Percentiles rank a stretch among this genome's conserved stretches.
Conservation (phyloP, 92 coral and sea anemone genomes). For the Phenganax stokvisi region DNA sequence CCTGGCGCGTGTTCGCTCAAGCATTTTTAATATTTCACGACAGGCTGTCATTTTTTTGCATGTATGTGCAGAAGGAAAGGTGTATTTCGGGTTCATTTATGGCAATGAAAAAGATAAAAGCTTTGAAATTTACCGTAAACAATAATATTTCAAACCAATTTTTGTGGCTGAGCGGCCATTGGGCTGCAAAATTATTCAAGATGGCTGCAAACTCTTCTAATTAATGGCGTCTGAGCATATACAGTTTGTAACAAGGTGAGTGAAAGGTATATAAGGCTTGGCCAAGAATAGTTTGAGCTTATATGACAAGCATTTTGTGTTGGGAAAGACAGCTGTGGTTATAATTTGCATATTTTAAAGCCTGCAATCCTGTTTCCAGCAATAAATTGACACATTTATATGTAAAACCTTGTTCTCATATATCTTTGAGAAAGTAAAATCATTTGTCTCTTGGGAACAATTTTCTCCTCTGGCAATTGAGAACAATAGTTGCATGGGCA, state of each 20-base stretch:
- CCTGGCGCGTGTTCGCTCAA: background rate
- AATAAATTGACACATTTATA: too few species aligned
- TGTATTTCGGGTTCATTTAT: background rate
- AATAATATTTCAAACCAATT: background rate
- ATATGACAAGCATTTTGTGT: background rate
- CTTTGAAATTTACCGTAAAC: background rate
- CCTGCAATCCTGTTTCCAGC: too few species aligned
- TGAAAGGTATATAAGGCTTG: background rate
- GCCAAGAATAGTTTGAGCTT: too few species aligned
- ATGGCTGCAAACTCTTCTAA: slow-evolving; percentile 6
- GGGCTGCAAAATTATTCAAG: slow-evolving; percentile 20
- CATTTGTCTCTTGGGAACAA: too few species aligned
- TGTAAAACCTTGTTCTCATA: too few species aligned
- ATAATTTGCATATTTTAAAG: background rate
- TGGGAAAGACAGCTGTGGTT: background rate
- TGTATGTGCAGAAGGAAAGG: background rate
- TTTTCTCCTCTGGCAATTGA: too few species aligned
- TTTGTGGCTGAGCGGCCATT: background rate
- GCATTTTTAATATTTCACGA: slow-evolving; percentile 1
- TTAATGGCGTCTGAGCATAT: background rate
- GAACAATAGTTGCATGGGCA: too few species aligned
- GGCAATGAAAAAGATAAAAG: background rate
- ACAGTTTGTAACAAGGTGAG: background rate
- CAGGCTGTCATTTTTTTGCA: background rate
- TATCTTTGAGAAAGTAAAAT: too few species aligned